Evolutionary conservation across 2,113 vertebrate genomes (phyloP), one percentile per base, ranked within the genome.

Genomic region (Odocoileus virginianus): DNA sequence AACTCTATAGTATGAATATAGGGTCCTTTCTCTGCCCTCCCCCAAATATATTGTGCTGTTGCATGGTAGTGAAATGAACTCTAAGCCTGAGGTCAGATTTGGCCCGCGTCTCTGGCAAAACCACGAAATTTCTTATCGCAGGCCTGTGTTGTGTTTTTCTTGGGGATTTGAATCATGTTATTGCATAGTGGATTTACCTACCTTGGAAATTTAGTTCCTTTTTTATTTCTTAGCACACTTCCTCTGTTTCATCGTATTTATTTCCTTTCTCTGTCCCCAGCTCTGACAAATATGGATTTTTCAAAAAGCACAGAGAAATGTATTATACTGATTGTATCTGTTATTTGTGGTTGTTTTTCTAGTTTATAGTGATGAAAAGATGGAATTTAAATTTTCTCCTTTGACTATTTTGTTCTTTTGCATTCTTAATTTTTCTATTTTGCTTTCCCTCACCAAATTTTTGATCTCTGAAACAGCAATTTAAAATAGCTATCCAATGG

Each of bases 361-460:
- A 60, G 47, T 55, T 74, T 81, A 91, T 82, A 64, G 78, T 64
- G 91, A 82, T 58, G 50, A 61, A 94, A 95, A 96, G 40, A 74
- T 58, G 47, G 30, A 58, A 91, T 85, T 87, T 40, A 89, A 64
- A 12, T 10, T 71, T 88, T 95, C 61, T 28, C 36, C 45, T 87
- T 71, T 79, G 79, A 40, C 15, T 85, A 43, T 91, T 96, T 79
- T 64, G 50, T 78, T 47, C 64, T 81, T 96, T 67, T 30, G 43
- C 45, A 47, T 86, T 82, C 43, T 47, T 93, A 33, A 84, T 91
- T 92, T 91, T 94, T 86, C 2, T 83, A 54, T 61, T 91, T 98
- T 95, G 36, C 43, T 96, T 93, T 92, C 86, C 40, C n/a, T 91
- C 52, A 64, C 36, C 96, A 74, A 74, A 58, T 61, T 96, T 96